Percentiles rank a stretch among this genome's conserved stretches.
phyloP scores from a whole-genome alignment of 1,140 invertebrate genomes.

The Dendrolimus kikuchii region DNA sequence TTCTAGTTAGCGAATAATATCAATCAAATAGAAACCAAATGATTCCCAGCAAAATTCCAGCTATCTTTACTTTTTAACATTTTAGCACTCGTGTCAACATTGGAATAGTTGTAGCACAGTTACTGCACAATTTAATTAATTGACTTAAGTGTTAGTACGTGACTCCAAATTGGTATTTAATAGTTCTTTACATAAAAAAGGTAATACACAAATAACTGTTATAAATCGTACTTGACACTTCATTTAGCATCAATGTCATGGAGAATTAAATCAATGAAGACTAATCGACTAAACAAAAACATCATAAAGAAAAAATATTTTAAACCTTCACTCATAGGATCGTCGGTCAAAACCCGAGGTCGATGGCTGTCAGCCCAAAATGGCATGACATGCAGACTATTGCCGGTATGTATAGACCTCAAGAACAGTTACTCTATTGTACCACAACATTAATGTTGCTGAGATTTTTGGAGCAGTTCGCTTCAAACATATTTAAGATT shows the following conservation, averaged over 20 bases:
- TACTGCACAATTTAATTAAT: too few relatives aligned
- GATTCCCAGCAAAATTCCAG: not conserved
- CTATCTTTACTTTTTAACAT: too few relatives aligned
- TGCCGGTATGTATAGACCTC: conserved; percentile 34
- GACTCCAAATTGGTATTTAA: not conserved
- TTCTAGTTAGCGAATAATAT: not conserved
- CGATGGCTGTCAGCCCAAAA: conserved; percentile 45
- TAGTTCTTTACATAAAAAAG: not conserved
- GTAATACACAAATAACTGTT: conserved; percentile 20
- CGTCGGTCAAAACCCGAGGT: conserved; percentile 29
- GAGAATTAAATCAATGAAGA: conserved; percentile 27
- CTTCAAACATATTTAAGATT: not conserved
- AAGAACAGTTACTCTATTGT: conserved; percentile 46
- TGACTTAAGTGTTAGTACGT: too few relatives aligned
- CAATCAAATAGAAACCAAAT: not conserved
- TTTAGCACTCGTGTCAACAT: too few relatives aligned
- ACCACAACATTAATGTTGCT: conserved; percentile 6
- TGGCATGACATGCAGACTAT: conserved; percentile 35
- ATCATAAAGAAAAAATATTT: conserved; percentile 19
- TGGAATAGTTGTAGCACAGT: too few relatives aligned
- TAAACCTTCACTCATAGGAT: conserved; percentile 11
- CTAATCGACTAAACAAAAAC: conserved; percentile 25
- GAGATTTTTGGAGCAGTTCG: conserved; percentile 9
- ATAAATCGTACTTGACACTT: conserved; percentile 27
- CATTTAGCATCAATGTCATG: conserved; percentile 37